phyloP scores from a whole-genome alignment of 2,113 vertebrate species.

The Recurvirostra avosetta region DNA sequence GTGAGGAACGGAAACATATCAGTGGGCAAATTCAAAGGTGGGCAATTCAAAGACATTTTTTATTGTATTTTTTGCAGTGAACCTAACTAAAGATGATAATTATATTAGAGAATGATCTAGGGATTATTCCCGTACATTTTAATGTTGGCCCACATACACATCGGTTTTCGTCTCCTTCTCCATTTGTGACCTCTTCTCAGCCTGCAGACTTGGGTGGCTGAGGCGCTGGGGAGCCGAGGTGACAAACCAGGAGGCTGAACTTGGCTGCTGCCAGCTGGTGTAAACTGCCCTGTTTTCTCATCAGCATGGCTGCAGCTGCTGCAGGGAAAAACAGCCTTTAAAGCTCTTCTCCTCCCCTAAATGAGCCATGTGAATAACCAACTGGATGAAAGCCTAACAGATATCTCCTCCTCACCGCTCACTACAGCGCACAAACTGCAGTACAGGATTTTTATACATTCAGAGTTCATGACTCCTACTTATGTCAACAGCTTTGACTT shows the following conservation, averaged over 20 bases:
- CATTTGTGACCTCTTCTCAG: background rate
- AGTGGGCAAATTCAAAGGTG: background rate
- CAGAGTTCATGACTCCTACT: slow-evolving; percentile 4
- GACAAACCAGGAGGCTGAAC: background rate
- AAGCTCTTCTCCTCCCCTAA: background rate
- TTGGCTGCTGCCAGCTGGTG: background rate
- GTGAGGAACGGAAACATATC: rapidly evolving
- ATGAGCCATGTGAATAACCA: background rate
- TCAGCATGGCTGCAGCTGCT: background rate
- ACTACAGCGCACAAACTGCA: background rate
- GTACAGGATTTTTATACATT: background rate
- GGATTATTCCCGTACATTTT: background rate
- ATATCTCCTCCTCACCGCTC: background rate
- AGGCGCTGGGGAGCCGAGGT: background rate
- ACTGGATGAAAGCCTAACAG: background rate
- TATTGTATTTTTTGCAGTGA: background rate
- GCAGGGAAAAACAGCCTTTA: background rate
- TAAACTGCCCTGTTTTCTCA: background rate
- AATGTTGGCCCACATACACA: background rate
- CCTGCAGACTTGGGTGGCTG: background rate
- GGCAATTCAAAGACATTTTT: background rate
- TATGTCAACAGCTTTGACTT: slow-evolving; percentile 25
- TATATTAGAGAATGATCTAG: background rate
- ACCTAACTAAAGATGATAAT: background rate
- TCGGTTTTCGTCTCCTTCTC: background rate